A percentile compares a stretch with the other conserved stretches of the same genome.
phyloP scores from a whole-genome alignment of 2,797 vertebrate genomes.

The Sebastolobus alascanus region DNA sequence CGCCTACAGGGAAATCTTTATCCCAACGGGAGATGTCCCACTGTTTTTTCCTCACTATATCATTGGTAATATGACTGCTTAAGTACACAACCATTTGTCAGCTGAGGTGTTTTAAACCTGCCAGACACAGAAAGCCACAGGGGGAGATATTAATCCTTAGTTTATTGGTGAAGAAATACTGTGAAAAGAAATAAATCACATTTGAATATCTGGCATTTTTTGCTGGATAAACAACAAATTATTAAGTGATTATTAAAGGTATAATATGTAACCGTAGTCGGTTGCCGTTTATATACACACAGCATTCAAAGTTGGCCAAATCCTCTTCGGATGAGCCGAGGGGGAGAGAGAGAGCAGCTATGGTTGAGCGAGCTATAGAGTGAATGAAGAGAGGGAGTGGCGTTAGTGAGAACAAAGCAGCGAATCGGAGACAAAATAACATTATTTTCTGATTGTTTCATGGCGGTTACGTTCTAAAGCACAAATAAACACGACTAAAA shows the following conservation, averaged over 20 bases:
- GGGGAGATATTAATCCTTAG: background rate
- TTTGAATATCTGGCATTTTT: background rate
- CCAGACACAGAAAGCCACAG: background rate
- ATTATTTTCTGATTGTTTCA: too few species aligned
- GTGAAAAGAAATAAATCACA: background rate
- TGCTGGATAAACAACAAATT: background rate
- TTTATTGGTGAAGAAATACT: background rate
- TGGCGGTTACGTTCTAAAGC: accelerated
- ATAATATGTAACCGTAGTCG: too few species aligned
- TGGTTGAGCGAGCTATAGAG: too few species aligned
- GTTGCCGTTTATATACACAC: too few species aligned
- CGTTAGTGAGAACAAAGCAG: too few species aligned
- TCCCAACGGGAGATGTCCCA: background rate
- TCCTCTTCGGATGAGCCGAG: too few species aligned
- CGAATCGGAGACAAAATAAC: too few species aligned
- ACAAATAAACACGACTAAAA: too few species aligned
- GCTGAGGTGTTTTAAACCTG: constrained; percentile 15
- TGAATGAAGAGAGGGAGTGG: too few species aligned
- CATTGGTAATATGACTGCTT: background rate
- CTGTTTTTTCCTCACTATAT: background rate
- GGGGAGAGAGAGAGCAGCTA: too few species aligned
- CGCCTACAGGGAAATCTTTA: background rate
- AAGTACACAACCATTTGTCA: constrained; percentile 1
- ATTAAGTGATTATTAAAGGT: background rate
- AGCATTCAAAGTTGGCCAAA: too few species aligned